These are phyloP conservation scores for Scelioninae gen. 2 DNA, from an alignment of 2,888 invertebrate species.

Conservation along the genomic window DNA sequence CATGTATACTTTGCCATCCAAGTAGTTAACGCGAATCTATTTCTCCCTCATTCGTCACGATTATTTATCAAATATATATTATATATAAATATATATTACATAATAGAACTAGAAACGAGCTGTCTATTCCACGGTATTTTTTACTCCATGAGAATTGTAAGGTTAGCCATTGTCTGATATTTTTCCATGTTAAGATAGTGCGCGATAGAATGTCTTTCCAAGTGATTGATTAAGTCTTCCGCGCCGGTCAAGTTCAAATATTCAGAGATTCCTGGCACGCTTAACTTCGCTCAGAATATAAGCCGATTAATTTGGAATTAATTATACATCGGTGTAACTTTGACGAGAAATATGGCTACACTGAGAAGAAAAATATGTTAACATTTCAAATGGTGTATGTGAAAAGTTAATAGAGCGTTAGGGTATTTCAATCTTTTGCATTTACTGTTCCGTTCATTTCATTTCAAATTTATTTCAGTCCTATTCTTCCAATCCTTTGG, in stretches of 20 bases:
- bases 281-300: background rate
- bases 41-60: constrained; percentile 26
- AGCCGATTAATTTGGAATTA: too few relatives aligned
- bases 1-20: constrained; percentile 27
- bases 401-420: too few relatives aligned
- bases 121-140: constrained; percentile 46
- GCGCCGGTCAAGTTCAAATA: constrained; percentile 2
- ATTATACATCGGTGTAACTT: too few relatives aligned
- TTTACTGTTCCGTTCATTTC: too few relatives aligned
- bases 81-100: constrained; percentile 39
- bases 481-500: too few relatives aligned
- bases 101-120: constrained; percentile 36
- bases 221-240: constrained; percentile 25
- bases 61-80: constrained; percentile 50
- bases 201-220: constrained; percentile 32
- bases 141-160: constrained; percentile 45
- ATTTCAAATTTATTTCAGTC: too few relatives aligned
- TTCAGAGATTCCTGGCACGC: constrained; percentile 3
- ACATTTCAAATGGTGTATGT: too few relatives aligned
- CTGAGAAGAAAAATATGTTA: too few relatives aligned
- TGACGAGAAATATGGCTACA: too few relatives aligned
- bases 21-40: constrained; percentile 24
- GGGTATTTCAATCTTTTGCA: too few relatives aligned
- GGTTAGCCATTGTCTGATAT: constrained; percentile 34
- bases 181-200: constrained; percentile 35